phyloP scores from a whole-genome alignment of 2,797 vertebrate species.

The Sphaeramia orbicularis region DNA sequence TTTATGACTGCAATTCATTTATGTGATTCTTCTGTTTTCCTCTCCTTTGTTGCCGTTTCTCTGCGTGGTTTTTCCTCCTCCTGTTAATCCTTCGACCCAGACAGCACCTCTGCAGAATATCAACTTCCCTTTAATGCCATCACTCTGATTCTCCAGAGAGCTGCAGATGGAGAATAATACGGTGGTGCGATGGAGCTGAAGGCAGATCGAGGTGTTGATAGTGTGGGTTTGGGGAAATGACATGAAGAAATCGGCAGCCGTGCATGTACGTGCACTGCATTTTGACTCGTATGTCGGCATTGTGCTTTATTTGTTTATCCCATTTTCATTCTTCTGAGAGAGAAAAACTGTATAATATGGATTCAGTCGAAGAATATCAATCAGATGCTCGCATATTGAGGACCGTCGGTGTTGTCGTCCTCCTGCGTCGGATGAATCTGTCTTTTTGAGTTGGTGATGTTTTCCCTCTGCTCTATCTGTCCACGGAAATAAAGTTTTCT shows the following conservation, averaged over 20 bases:
- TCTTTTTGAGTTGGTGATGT: no score
- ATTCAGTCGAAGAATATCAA: no score
- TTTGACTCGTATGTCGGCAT: neutral
- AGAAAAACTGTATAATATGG: no score
- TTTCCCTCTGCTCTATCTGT: no score
- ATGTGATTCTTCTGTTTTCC: constrained; percentile 1
- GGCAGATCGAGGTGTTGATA: constrained; percentile 51
- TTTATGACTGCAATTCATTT: no score
- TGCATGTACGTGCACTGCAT: neutral
- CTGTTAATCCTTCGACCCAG: constrained; percentile 47
- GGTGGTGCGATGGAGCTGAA: constrained; percentile 27
- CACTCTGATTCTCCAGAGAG: constrained; percentile 47
- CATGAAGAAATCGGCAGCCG: neutral
- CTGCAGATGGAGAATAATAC: constrained; percentile 13
- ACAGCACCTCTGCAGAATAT: constrained; percentile 64
- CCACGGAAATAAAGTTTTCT: no score
- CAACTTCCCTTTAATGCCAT: constrained; percentile 42
- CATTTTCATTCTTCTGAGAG: neutral
- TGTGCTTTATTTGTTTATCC: neutral
- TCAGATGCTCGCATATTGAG: no score
- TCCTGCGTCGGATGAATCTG: no score
- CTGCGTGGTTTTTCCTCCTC: constrained; percentile 2
- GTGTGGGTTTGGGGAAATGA: constrained; percentile 24
- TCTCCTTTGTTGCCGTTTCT: constrained; percentile 24
- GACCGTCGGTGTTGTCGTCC: no score